phyloP scores from a whole-genome alignment of 1,140 invertebrate species.

The Dysdera silvatica region DNA sequence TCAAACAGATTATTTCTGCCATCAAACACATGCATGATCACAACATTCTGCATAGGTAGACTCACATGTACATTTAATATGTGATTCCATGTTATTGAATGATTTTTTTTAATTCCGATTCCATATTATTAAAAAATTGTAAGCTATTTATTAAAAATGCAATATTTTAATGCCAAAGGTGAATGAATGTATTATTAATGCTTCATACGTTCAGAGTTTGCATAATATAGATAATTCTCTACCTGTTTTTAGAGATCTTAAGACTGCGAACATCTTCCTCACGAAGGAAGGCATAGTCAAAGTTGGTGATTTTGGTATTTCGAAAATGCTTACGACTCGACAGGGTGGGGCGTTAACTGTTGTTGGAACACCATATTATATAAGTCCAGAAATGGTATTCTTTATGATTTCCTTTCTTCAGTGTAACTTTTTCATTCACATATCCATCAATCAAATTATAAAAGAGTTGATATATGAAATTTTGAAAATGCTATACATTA shows the following conservation, averaged over 20 bases:
- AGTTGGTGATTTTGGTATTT: slow-evolving; percentile 73
- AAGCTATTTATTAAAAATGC: neutral
- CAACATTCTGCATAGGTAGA: slow-evolving; percentile 65
- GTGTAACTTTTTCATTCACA: no score
- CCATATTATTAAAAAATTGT: neutral
- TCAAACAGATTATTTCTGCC: slow-evolving; percentile 61
- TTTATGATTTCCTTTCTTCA: no score
- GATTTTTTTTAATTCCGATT: no score
- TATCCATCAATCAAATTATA: no score
- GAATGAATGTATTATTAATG: no score
- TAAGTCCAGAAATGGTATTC: slow-evolving; percentile 69
- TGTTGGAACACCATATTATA: slow-evolving; percentile 71
- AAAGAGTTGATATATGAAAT: no score
- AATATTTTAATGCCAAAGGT: neutral
- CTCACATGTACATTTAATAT: no score
- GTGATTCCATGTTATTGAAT: no score
- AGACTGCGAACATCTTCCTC: slow-evolving; percentile 68
- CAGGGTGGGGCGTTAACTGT: slow-evolving; percentile 62
- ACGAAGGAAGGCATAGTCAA: slow-evolving; percentile 59
- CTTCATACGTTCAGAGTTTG: no score
- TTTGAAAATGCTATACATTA: no score
- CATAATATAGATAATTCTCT: neutral
- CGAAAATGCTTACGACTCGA: slow-evolving; percentile 62
- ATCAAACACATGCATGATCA: slow-evolving; percentile 63
- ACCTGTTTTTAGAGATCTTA: slow-evolving; percentile 56